Evolutionary conservation across 2,113 vertebrate genomes (phyloP), one percentile per base, ranked within the genome.

Genomic region (Capra hircus): DNA sequence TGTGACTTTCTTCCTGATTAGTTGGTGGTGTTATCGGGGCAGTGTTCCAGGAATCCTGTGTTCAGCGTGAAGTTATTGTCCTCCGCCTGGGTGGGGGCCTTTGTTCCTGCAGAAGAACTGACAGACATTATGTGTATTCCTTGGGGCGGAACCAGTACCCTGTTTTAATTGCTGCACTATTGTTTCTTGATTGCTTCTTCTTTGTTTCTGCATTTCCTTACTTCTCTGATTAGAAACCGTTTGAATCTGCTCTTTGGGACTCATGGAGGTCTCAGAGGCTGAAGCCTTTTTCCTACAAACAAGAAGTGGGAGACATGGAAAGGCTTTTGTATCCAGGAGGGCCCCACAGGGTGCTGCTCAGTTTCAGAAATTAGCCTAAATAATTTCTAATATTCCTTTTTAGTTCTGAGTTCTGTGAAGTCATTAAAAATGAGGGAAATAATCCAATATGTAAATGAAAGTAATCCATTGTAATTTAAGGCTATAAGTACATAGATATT

Each of bases 391-490:
- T 74, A 43, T 90, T 55, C 57, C 45, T 88, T 88, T 96, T 80
- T n/a, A 64, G 64, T 52, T 92, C 45, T 92, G 83, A 90, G 43
- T 84, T 92, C 16, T 90, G 10, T 92, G 81, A 95, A 30, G 17
- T 84, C 45, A 92, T 84, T 96, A 96, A 87, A 94, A 96, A 83
- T 96, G 64, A 90, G 36, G 78, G 53, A 90, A 96, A 60, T 81
- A 90, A 90, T n/a, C 7, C 0, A 62, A 40, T 78, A 43, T 78
- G 12, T 84, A 94, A 94, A 85, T 59, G 27, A 59, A 88, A 95
- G 45, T 88, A 25, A 85, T 36, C 43, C 8, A 48, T 33, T 96
- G 9, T 88, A 86, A 96, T 85, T 96, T 86, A 86, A 88, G 91
- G 40, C 23, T 84, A 23, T 80, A 50, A 19, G 3, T 90, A 45